Base-by-base conservation (phyloP, 1,140 invertebrate species). In the Sipha flava region DNA sequence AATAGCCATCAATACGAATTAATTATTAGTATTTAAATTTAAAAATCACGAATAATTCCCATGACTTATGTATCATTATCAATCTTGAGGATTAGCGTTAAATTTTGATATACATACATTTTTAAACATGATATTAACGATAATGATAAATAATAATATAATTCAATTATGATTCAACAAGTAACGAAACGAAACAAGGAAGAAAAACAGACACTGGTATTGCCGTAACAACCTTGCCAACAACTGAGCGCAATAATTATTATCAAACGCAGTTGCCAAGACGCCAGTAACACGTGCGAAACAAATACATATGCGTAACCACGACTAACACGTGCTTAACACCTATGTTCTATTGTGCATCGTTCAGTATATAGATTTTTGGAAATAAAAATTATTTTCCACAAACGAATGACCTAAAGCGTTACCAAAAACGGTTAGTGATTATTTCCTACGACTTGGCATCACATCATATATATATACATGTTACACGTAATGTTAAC, bases 181-280 rank as follows among this genome's bases (percentile, higher is more conserved):
- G 64, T n/a, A 45, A 70, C n/a, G n/a, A 70, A 45, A 29, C 23
- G 23, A 70, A 70, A 70, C 66, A 70, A 70, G 66, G 66, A 70
- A 70, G 64, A 21, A 29, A 70, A 70, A 70, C 43, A 31, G 26
- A 45, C 43, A 47, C 9, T 18, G 40, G 43, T 14, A 70, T 70
- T 70, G 43, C 31, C 40, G 64, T 45, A 70, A 70, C 26, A 70
- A 70, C 66, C 66, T 70, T 70, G 66, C 66, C 66, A 70, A 70
- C 23, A 29, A 45, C 66, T 6, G 21, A 47, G 26, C 66, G 16
- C 40, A 70, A 70, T 70, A 70, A 70, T 70, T 6, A 40, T 40
- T 45, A 70, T 29, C 23, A 70, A 14, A 47, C 16, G 23, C 45
- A 68, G 18, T 47, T 47, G 40, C 66, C 64, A 68, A 68, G 64